phyloP scores from a whole-genome alignment of 2,113 vertebrate genomes.

The Australoheros scitulus region DNA sequence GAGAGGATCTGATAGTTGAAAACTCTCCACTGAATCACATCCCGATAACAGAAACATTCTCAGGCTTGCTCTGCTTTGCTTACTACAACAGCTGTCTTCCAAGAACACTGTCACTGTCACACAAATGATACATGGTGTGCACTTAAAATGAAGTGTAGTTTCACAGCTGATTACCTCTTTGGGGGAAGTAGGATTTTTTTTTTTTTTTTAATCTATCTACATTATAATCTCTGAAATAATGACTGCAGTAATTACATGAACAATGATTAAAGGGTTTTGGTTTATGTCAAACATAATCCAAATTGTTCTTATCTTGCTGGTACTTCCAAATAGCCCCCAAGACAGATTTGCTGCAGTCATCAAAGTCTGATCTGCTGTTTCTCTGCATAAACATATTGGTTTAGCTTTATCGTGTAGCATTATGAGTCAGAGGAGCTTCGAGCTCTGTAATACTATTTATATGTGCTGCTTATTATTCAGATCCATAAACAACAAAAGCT shows the following conservation, averaged over 20 bases:
- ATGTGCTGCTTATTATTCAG: background rate
- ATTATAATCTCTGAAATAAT: constrained; percentile 4
- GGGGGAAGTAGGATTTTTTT: background rate
- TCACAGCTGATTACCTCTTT: background rate
- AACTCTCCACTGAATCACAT: constrained; percentile 32
- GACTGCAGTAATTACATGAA: constrained; percentile 9
- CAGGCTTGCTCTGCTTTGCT: background rate
- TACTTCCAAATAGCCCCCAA: background rate
- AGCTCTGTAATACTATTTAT: background rate
- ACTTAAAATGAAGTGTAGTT: too few relatives aligned
- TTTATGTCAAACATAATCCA: constrained; percentile 1
- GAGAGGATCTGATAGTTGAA: constrained; percentile 16
- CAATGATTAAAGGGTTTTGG: background rate
- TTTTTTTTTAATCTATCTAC: background rate
- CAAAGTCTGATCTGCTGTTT: background rate
- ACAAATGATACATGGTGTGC: background rate
- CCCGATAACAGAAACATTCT: constrained; percentile 2
- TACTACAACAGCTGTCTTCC: background rate
- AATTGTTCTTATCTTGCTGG: background rate
- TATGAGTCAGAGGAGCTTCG: background rate
- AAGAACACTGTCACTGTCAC: background rate
- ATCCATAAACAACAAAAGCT: background rate
- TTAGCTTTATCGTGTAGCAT: background rate
- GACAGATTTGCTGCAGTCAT: background rate
- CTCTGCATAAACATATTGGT: background rate